phyloP scores from a whole-genome alignment of 1,140 invertebrate species.

The Tribolium madens region DNA sequence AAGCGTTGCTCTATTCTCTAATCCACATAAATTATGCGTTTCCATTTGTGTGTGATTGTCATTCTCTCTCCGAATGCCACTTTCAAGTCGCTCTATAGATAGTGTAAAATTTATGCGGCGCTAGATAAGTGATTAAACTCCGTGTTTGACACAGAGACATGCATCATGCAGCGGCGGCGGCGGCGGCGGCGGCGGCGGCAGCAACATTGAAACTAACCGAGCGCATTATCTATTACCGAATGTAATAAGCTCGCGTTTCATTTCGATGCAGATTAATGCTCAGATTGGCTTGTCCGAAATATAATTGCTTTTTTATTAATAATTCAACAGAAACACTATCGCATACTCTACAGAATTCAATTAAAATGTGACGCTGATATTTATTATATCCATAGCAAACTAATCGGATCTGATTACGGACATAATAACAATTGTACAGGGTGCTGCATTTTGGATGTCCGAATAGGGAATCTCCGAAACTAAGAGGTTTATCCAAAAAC shows the following conservation, averaged over 20 bases:
- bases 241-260: conserved; percentile 20
- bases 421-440: neutral
- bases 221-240: conserved; percentile 27
- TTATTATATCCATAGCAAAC: neutral
- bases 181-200: neutral
- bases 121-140: conserved; percentile 34
- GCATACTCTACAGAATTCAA: conserved; percentile 16
- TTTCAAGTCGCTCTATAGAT: conserved; percentile 34
- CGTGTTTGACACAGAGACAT: conserved; percentile 16
- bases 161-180: conserved; percentile 3
- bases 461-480: too few relatives aligned
- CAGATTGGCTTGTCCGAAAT: conserved; percentile 26
- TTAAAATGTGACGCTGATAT: conserved; percentile 34
- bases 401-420: conserved; percentile 12
- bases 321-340: conserved; percentile 23
- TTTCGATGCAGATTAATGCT: conserved; percentile 37
- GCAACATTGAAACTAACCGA: conserved; percentile 20
- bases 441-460: too few relatives aligned
- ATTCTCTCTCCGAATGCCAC: conserved; percentile 15
- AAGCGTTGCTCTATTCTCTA: neutral
- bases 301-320: conserved; percentile 38
- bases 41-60: conserved; percentile 29
- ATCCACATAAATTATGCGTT: conserved; percentile 18
- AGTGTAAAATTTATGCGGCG: conserved; percentile 20
- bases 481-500: too few relatives aligned